These are phyloP conservation scores for Casuarius casuarius DNA, from an alignment of 2,113 vertebrate genomes.

Conservation along the genomic window DNA sequence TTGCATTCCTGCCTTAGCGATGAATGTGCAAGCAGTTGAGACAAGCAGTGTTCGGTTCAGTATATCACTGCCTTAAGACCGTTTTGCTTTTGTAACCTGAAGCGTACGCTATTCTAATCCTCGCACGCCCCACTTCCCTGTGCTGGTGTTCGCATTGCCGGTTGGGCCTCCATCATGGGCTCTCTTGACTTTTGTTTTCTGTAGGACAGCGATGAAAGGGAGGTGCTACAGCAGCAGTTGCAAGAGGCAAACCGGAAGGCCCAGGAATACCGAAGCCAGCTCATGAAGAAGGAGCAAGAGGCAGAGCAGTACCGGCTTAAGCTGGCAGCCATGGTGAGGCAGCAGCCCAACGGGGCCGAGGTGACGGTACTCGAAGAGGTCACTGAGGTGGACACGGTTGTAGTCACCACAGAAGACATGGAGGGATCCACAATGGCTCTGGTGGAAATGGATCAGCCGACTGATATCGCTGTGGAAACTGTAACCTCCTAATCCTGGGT, in stretches of 20 bases:
- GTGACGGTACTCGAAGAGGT: slow-evolving; percentile 59
- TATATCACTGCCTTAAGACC: neutral
- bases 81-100: accelerated
- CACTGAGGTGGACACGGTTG: slow-evolving; percentile 55
- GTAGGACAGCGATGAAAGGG: slow-evolving; percentile 64
- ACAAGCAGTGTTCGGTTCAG: accelerated
- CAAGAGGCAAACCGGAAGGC: slow-evolving; percentile 86
- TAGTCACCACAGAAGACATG: slow-evolving; percentile 76
- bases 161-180: neutral
- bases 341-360: slow-evolving; percentile 63
- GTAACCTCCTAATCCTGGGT: slow-evolving; percentile 22
- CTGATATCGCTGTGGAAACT: slow-evolving; percentile 19
- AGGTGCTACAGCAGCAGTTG: slow-evolving; percentile 83
- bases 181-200: neutral
- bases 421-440: slow-evolving; percentile 37
- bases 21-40: accelerated
- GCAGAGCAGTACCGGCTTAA: slow-evolving; percentile 85
- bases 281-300: slow-evolving; percentile 87
- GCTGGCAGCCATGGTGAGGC: slow-evolving; percentile 84
- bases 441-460: slow-evolving; percentile 31
- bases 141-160: neutral
- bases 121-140: accelerated
- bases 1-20: accelerated
- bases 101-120: neutral
- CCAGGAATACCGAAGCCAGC: slow-evolving; percentile 86